Base-by-base conservation (phyloP, 2,888 invertebrate genomes). In the Pediacus dermestoides region DNA sequence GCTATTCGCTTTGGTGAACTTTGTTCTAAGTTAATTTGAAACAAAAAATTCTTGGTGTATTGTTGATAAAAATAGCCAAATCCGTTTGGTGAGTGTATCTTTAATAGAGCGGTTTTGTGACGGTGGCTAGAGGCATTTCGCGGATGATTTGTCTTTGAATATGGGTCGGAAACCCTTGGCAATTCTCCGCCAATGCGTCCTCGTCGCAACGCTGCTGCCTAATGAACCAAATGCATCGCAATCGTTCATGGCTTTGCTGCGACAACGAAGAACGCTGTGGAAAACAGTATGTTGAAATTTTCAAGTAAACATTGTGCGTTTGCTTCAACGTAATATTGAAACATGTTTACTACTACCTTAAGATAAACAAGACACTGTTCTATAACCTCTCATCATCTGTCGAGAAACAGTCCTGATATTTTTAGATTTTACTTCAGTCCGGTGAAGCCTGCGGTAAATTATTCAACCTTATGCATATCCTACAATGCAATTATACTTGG, bases 401-500 rank as follows among this genome's bases (percentile, higher is more conserved):
- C 33, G 28, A 30, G 22, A 35, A 23, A 32, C 34, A 36, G n/a
- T n/a, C 37, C 26, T 18, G 39, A 35, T 46, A 46, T 46, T 46
- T 46, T 43, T 46, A 42, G 46, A 38, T 18, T 33, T 39, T 31
- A 39, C 37, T 37, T 43, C 36, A 36, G 35, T 42, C 38, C 30
- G 16, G 28, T 14, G 10, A 3, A 14, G 7, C 3, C 34, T 36
- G 39, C 23, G 37, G 35, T 48, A 39, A 45, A 48, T 45, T 39
- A 48, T 45, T 48, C 36, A 39, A 48, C 39, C 39, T 44, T 46
- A 52, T 50, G 50, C 51, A 53, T 53, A 48, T 48, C 39, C 30
- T 50, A 53, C 46, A 52, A 50, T 50, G 50, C 46, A 53, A 53
- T 52, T 53, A 53, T 44, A 42, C 34, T 34, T 44, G 43, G 48